Evolutionary conservation across 2,797 vertebrate species (phyloP).

Genomic region (Sciaenops ocellatus): DNA sequence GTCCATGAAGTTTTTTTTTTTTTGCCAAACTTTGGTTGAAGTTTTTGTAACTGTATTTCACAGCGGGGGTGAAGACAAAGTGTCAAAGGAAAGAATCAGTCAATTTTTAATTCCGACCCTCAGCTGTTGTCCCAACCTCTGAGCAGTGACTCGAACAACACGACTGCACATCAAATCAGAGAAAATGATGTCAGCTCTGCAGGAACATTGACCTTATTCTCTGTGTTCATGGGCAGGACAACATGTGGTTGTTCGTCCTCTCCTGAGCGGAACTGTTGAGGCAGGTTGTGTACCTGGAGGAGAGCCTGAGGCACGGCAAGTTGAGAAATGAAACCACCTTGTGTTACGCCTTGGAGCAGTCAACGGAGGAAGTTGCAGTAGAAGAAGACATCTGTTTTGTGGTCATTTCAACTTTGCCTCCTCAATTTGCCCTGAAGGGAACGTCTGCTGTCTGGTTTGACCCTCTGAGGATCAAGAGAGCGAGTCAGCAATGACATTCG

Average conservation of each 20-base stretch:
- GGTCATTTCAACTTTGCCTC: conserved; percentile 13
- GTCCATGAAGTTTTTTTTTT: neutral
- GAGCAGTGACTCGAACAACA: neutral
- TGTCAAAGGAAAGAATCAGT: conserved; percentile 2
- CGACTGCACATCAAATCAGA: conserved; percentile 14
- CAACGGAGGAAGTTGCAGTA: neutral
- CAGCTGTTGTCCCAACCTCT: conserved; percentile 7
- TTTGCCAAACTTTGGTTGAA: neutral
- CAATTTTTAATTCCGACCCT: conserved; percentile 28
- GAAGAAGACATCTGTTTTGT: conserved; percentile 19
- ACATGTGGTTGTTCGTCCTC: neutral
- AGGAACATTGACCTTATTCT: conserved; percentile 24
- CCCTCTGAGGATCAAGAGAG: neutral
- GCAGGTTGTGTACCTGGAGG: conserved; percentile 20
- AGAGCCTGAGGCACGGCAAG: conserved; percentile 8
- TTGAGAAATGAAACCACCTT: conserved; percentile 16
- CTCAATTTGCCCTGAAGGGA: conserved; percentile 12
- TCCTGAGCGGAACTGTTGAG: conserved; percentile 4
- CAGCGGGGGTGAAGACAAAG: neutral
- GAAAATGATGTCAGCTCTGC: conserved; percentile 30
- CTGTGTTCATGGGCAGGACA: neutral
- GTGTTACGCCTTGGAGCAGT: conserved; percentile 1
- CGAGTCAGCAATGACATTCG: neutral
- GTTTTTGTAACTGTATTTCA: neutral
- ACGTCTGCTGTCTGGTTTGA: conserved; percentile 7